Evolutionary conservation across 2,113 vertebrate species (phyloP), one percentile per base, ranked within the genome.

Genomic region (Gorsachius goisagi): DNA sequence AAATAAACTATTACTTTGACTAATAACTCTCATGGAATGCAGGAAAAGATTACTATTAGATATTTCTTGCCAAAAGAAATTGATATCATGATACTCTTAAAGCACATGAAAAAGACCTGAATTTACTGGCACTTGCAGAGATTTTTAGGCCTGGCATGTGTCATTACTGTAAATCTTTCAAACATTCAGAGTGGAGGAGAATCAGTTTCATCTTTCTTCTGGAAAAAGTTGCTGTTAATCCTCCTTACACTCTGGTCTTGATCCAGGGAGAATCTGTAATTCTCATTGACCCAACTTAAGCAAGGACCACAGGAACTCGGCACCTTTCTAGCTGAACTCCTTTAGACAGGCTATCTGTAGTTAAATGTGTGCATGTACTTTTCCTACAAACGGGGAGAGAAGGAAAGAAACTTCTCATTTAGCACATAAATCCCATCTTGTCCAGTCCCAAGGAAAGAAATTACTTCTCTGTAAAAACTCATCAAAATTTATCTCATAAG

Each of bases 1-100:
- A 99, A 99, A 99, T 99, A 99, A 99, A 99, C 98, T 97, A 97
- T 98, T 98, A 98, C 98, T 98, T 98, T 99, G 98, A 99, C 98
- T 99, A 99, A 99, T 99, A 99, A 99, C 98, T 98, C 85, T 77
- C 85, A 95, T 97, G 98, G 99, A 99, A 99, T 99, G 98, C 92
- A 97, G 98, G 97, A 95, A 97, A 91, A 98, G 97, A 98, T 98
- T 97, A 93, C 97, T 52, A 26, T 95, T 96, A 95, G 39, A 77
- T 92, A 90, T 59, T 95, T 91, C 11, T 97, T 97, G 98, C 98
- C 98, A 98, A 97, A 96, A 91, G 98, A 98, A 98, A 98, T 97
- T 98, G 98, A 97, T 98, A 95, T 97, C 96, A 93, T 47, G 81
- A 94, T 96, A 97, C 90, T 90, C 88, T 94, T 79, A 97, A 96